Evolutionary conservation across 1,140 invertebrate species (phyloP), one percentile per base, ranked within the genome.

Genomic region (Phenacoccus solenopsis): DNA sequence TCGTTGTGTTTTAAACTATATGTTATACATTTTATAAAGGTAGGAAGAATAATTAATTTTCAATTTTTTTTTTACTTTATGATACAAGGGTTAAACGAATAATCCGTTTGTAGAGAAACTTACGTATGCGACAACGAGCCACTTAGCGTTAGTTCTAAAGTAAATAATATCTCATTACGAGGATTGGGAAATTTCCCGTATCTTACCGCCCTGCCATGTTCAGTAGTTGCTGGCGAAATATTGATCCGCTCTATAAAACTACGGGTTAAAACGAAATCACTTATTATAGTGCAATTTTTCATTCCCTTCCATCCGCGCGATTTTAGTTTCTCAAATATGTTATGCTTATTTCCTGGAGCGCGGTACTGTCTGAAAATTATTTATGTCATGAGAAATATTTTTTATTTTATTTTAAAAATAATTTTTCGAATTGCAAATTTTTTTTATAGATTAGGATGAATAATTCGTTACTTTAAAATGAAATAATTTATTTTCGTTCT

Each of bases 251-350:
- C 22, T 64, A 64, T 64, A 64, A 27, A 64, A 64, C 10, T 64
- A 27, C 59, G 59, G 59, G 59, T 64, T 64, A 64, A 64, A 64
- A 64, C 59, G 59, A 64, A 64, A 64, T 64, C 59, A 64, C 59
- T 64, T 64, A 64, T 64, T 64, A 64, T 27, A 25, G 13, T 64
- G 59, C 59, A 64, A 64, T 64, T 64, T 64, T 64, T 64, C 59
- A 64, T 64, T 64, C 22, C 59, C 25, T 64, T 64, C 59, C 20
- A 64, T 24, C 59, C 59, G 38, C 38, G 38, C 38, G 20, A 49
- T 10, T 49, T 49, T 49, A 10, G 38, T 49, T 49, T 49, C 38
- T 49, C 38, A 49, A 49, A 49, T 49, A n/a, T 49, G 38, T 49
- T 49, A 49, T 49, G 20, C 20, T 49, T 49, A 49, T n/a, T 5